Conservation (phyloP, 2,113 vertebrate genomes). For the Podiceps cristatus region DNA sequence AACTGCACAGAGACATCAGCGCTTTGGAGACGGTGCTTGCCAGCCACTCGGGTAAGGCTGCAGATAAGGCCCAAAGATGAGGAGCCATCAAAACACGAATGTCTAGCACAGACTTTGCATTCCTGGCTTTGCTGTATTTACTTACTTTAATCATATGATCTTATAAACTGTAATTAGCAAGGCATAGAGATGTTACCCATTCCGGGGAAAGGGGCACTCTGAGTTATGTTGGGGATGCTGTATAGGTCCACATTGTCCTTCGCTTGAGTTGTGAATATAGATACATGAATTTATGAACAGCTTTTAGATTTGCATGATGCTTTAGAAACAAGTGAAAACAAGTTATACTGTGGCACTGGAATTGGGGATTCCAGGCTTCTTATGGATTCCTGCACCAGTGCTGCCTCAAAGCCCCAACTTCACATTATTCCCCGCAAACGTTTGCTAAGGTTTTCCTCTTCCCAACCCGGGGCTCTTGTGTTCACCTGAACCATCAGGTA, state of each 20-base stretch:
- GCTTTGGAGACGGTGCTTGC: conserved; percentile 4
- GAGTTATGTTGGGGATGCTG: not conserved
- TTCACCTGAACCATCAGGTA: not conserved
- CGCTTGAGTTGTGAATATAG: not conserved
- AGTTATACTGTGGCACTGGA: not conserved
- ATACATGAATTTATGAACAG: not conserved
- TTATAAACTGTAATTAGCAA: not conserved
- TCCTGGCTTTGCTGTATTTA: conserved; percentile 40
- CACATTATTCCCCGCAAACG: rapidly evolving
- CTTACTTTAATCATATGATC: conserved; percentile 10
- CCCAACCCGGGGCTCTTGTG: not conserved
- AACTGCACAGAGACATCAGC: conserved; percentile 45
- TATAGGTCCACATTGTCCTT: not conserved
- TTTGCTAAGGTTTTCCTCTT: not conserved
- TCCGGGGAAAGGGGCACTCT: not conserved
- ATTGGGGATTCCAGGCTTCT: not conserved
- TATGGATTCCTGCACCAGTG: not conserved
- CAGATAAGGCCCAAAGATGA: conserved; percentile 60
- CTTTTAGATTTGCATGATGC: not conserved
- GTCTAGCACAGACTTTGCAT: conserved; percentile 28
- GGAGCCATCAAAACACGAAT: conserved; percentile 41
- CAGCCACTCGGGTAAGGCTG: conserved; percentile 20
- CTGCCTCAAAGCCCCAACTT: not conserved
- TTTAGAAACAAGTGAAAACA: not conserved
- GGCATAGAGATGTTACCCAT: not conserved